Conservation (phyloP, 2,888 invertebrate genomes). For the Acanthosepion lycidas region DNA sequence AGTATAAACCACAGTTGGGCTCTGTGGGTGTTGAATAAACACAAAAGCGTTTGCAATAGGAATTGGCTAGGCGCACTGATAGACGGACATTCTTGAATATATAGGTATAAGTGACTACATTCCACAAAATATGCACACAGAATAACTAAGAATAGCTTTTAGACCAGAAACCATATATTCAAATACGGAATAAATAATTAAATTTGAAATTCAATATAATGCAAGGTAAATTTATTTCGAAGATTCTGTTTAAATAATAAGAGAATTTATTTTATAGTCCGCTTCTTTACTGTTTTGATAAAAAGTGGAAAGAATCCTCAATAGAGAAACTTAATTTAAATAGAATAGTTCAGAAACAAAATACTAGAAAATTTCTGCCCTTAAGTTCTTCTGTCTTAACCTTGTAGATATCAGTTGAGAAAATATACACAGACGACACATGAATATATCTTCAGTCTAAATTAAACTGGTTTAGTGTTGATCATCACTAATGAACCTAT, state of each 20-base stretch:
- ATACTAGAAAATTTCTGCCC: neutral
- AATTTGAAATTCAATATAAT: neutral
- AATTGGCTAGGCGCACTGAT: no score
- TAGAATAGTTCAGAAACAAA: neutral
- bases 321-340: neutral
- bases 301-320: neutral
- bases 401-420: neutral
- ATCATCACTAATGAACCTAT: conserved; percentile 10
- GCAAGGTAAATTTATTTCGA: neutral
- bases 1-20: no score
- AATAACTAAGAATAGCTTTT: no score
- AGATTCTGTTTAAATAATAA: neutral
- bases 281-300: no score
- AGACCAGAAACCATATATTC: no score
- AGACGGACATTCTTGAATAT: no score
- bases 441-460: neutral
- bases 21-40: no score
- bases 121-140: no score
- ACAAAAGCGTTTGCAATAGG: no score
- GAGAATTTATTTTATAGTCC: neutral
- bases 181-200: no score
- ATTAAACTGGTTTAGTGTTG: neutral
- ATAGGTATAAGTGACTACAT: no score
- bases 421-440: neutral
- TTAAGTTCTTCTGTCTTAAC: neutral